Conservation (phyloP, 2,797 vertebrate species). For the Novumbra hubbsi region DNA sequence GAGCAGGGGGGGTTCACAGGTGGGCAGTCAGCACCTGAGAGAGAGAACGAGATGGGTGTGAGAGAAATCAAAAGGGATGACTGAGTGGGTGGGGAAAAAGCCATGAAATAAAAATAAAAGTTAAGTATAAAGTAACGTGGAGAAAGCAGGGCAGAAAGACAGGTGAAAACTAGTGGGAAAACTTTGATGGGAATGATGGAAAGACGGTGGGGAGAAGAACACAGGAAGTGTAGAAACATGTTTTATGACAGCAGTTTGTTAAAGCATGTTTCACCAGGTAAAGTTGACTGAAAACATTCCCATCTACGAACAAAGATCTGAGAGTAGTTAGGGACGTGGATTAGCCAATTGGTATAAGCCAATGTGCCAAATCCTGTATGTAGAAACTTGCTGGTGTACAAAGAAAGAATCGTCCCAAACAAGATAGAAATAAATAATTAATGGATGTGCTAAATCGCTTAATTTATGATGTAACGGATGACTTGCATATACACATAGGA, state of each 20-base stretch:
- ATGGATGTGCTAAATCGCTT: slow-evolving; percentile 63
- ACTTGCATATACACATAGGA: slow-evolving; percentile 51
- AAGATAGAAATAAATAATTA: slow-evolving; percentile 75
- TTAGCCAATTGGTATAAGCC: slow-evolving; percentile 1
- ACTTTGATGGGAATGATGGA: background rate
- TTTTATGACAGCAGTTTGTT: background rate
- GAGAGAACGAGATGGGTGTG: slow-evolving; percentile 31
- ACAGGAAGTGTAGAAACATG: background rate
- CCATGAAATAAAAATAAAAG: slow-evolving; percentile 13
- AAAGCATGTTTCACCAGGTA: background rate
- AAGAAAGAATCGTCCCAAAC: slow-evolving; percentile 61
- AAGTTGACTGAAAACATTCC: background rate
- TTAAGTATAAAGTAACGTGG: background rate
- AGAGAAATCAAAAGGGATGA: slow-evolving; percentile 2
- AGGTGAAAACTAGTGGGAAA: background rate
- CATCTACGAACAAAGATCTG: background rate
- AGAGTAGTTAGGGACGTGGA: no score
- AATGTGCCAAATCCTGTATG: slow-evolving; percentile 37
- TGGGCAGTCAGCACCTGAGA: slow-evolving; percentile 49
- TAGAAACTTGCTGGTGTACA: slow-evolving; percentile 54
- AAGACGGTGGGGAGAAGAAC: background rate
- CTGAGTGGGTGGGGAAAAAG: slow-evolving; percentile 24
- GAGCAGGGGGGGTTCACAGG: slow-evolving; percentile 19
- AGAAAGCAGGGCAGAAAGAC: background rate
- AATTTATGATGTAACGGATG: slow-evolving; percentile 66